Conservation (phyloP, 2,113 vertebrate genomes). For the Helogale parvula region DNA sequence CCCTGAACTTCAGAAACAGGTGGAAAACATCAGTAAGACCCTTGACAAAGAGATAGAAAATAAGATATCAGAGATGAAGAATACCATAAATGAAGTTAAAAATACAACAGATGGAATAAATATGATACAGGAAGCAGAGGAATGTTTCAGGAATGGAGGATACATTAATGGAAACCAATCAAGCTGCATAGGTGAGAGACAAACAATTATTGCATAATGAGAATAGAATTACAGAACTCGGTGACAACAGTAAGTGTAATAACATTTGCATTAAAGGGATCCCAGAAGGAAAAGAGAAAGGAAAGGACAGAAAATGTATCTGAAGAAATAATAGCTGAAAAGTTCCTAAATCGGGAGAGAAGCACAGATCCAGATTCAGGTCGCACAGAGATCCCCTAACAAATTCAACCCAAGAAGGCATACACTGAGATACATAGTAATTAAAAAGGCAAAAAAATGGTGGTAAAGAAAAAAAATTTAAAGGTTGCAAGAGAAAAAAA, state of each 20-base stretch:
- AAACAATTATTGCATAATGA: background rate
- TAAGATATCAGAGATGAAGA: background rate
- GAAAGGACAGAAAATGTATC: background rate
- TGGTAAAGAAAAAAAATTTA: background rate
- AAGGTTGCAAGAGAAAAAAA: background rate
- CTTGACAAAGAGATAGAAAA: background rate
- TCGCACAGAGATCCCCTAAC: background rate
- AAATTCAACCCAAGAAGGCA: background rate
- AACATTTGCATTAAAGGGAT: background rate
- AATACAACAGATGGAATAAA: background rate
- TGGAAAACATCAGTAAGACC: background rate
- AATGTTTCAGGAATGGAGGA: background rate
- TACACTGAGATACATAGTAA: background rate
- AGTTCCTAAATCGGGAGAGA: background rate
- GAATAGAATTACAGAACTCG: background rate
- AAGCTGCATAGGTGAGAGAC: background rate
- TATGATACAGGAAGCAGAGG: background rate
- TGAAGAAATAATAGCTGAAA: background rate
- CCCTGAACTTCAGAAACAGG: background rate
- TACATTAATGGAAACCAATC: background rate
- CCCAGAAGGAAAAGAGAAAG: background rate
- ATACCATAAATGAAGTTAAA: background rate
- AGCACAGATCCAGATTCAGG: background rate
- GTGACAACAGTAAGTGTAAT: background rate
- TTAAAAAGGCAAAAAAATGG: background rate